phyloP scores from a whole-genome alignment of 2,113 vertebrate species.

The Aptenodytes patagonicus region DNA sequence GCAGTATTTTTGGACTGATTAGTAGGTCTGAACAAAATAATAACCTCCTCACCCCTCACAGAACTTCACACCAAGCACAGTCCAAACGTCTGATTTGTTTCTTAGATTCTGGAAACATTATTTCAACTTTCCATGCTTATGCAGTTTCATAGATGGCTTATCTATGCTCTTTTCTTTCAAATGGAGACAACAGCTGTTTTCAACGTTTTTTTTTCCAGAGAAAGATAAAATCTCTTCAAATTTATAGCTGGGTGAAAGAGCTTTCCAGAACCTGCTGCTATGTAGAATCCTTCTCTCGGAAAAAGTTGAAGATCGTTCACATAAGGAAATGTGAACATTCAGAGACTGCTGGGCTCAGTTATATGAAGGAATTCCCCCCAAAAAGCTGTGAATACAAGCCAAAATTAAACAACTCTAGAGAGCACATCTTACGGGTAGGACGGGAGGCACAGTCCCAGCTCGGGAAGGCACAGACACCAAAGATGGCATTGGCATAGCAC shows the following conservation, averaged over 20 bases:
- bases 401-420: background rate
- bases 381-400: background rate
- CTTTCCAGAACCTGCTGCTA: background rate
- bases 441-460: background rate
- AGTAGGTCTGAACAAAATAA: background rate
- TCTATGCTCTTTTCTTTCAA: background rate
- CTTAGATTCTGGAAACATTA: background rate
- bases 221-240: background rate
- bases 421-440: background rate
- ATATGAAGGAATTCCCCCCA: background rate
- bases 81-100: background rate
- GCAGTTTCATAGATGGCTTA: background rate
- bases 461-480: background rate
- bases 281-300: background rate
- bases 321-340: background rate
- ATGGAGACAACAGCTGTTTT: background rate
- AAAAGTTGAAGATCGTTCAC: background rate
- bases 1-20: background rate
- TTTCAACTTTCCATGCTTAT: background rate
- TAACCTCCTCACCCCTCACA: background rate
- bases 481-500: background rate
- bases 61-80: background rate
- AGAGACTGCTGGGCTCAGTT: background rate
- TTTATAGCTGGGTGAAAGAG: background rate
- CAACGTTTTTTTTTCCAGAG: background rate